Conservation (phyloP, 2,113 vertebrate species). For the Charadrius vociferus region DNA sequence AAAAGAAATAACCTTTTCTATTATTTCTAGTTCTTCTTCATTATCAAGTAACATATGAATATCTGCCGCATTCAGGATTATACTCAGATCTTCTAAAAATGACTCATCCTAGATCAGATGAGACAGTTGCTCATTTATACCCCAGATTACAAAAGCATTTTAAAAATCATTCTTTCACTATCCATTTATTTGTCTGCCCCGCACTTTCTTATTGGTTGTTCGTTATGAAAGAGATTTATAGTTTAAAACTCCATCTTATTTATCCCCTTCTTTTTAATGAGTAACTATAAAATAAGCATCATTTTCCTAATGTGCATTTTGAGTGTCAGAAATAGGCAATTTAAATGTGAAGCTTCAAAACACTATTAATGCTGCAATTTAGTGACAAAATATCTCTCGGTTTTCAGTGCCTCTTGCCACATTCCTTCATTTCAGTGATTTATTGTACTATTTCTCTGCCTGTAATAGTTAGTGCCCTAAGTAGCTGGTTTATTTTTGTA, state of each 20-base stretch:
- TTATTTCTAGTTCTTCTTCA: conserved; percentile 64
- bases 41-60: conserved; percentile 60
- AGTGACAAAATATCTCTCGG: conserved; percentile 69
- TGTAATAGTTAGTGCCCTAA: conserved; percentile 53
- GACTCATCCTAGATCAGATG: conserved; percentile 57
- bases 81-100: conserved; percentile 64
- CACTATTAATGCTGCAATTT: conserved; percentile 74
- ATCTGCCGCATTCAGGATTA: conserved; percentile 11
- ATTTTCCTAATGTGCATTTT: conserved; percentile 76
- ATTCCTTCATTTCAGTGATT: conserved; percentile 75
- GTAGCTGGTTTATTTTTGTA: conserved; percentile 68
- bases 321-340: conserved; percentile 74
- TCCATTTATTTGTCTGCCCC: conserved; percentile 56
- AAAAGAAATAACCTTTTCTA: conserved; percentile 62
- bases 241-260: conserved; percentile 66
- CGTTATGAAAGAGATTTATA: conserved; percentile 68
- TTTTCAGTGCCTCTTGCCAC: conserved; percentile 68
- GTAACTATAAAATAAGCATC: conserved; percentile 75
- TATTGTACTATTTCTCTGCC: conserved; percentile 69
- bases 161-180: conserved; percentile 47
- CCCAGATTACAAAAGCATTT: conserved; percentile 52
- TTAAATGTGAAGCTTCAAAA: conserved; percentile 72
- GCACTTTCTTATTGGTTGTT: conserved; percentile 44
- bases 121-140: conserved; percentile 69
- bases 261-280: conserved; percentile 73